Base-by-base conservation (phyloP, 1,140 invertebrate genomes). In the Prorops nasuta region DNA sequence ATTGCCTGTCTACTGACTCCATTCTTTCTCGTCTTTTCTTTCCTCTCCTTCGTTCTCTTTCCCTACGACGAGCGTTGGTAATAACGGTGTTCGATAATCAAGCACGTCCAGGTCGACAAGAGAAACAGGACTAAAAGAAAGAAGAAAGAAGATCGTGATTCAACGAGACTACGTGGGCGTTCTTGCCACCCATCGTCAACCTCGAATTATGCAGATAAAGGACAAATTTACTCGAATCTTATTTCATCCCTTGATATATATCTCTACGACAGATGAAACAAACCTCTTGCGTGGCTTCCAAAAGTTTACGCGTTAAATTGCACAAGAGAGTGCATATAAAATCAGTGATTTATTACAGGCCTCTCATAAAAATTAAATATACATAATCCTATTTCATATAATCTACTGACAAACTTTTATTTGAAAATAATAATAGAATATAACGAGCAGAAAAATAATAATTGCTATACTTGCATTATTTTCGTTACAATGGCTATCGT, bases 81-180 rank as follows among this genome's bases (percentile, higher is more conserved):
- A 72, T 72, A 66, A 74, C 58, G 57, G 62, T 56, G 59, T 67
- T 64, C 54, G 42, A 57, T 66, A 71, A 72, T 74, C 70, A 67
- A 60, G 60, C 60, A 52, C 48, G 61, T 64, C 56, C 49, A 24
- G 58, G 60, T 54, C 51, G 50, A 32, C 37, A 38, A 28, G 41
- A 56, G 51, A 53, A 54, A 44, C 28, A 44, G 9, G 14, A 10
- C 12, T 9, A 19, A 41, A 41, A 41, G 17, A 31, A 37, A 45
- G 31, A 44, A 32, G 21, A 19, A 3, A 31, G 15, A 16, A 44
- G 17, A 44, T 28, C 24, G 2, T 31, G 45, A 60, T 45, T 60
- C 49, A 49, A 56, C 47, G 50, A 45, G 54, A 49, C 63, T 51
- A 56, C 56, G 63, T 64, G 62, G 61, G 61, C 63, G 63, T 63